Conservation (phyloP, 2,797 vertebrate genomes). For the Xyrichtys novacula region DNA sequence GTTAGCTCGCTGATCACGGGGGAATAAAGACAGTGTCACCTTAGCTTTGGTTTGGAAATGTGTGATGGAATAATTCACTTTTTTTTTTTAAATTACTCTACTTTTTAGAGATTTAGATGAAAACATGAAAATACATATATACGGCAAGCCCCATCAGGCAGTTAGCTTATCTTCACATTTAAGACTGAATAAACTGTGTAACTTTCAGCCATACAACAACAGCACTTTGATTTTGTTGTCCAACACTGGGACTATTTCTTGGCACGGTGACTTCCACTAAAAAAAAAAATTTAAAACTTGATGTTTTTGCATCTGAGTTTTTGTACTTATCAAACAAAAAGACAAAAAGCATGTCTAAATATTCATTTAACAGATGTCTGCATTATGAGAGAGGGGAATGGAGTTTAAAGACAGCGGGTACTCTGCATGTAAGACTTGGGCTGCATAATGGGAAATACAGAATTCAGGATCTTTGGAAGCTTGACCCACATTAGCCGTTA, state of each 20-base stretch:
- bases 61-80: conserved; percentile 9
- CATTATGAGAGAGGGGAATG: too few species aligned
- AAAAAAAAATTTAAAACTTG: too few species aligned
- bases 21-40: not conserved
- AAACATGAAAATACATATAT: not conserved
- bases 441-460: conserved; percentile 1
- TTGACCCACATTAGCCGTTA: not conserved
- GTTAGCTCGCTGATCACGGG: not conserved
- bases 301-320: too few species aligned
- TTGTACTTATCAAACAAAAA: too few species aligned
- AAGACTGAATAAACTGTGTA: not conserved
- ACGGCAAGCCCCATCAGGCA: not conserved
- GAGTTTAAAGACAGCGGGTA: too few species aligned
- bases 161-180: not conserved
- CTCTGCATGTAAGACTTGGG: too few species aligned
- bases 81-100: not conserved
- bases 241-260: not conserved
- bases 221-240: not conserved
- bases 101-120: not conserved
- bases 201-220: not conserved
- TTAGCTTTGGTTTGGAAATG: not conserved
- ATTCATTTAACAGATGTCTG: too few species aligned
- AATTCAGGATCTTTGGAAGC: not conserved
- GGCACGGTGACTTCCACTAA: too few species aligned
- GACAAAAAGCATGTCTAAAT: too few species aligned